Base-by-base conservation (phyloP, 2,888 invertebrate genomes). In the Andrena fulva region DNA sequence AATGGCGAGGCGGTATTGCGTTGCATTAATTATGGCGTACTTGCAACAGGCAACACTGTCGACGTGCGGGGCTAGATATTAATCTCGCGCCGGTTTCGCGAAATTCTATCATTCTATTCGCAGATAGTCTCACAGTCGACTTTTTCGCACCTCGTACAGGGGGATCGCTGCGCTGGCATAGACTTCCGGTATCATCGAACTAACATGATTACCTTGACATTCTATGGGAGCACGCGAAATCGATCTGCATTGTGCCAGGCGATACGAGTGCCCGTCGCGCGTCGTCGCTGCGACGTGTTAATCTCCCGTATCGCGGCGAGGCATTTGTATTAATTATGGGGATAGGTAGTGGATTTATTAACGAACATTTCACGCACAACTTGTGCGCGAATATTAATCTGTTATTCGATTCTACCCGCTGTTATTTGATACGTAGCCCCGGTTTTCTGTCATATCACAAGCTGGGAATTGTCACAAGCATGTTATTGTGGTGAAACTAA, bases 1-100 rank as follows among this genome's bases (percentile, higher is more conserved):
- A 79, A 64, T 16, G 59, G 24, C 24, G 50, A 33, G 52, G 50
- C 60, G 67, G 84, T 54, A 64, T 42, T 66, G 67, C 67, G 56
- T 70, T 78, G 50, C 62, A 70, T 62, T 75, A 81, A 85, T 72
- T 75, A 81, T 68, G 29, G 20, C 64, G 52, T n/a, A 59, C n/a
- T 59, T 31, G 31, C 12, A 35, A 52, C 52, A 29, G 59, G 3
- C 48, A 66, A 66, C 42, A 66, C 48, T 50, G 48, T 16, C 48
- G 66, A 24, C 66, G 29, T 4, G 42, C 4, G 12, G 16, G 62
- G 64, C 66, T 78, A 73, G 73, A 76, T 73, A 82, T 76, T 82
- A 82, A 78, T 78, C 35, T 56, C 62, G 48, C 72, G 35, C 24
- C 62, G 71, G 35, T 81, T 78, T 63, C 52, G 59, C 24, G 24